phyloP scores from a whole-genome alignment of 2,113 vertebrate genomes.

The Salvelinus alpinus region DNA sequence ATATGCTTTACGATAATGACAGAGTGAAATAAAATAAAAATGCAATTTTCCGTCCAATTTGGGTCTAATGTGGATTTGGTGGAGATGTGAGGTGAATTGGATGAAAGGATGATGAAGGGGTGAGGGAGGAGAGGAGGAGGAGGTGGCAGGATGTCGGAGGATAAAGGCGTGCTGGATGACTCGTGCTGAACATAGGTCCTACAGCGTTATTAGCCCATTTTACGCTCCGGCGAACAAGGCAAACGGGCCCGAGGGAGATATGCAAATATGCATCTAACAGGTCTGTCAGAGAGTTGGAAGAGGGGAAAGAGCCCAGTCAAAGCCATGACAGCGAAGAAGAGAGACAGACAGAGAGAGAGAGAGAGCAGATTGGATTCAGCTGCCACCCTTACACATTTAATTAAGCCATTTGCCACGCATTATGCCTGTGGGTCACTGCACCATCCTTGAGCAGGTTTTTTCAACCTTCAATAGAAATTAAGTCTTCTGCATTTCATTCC shows the following conservation, averaged over 20 bases:
- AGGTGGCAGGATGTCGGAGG: slow-evolving; percentile 35
- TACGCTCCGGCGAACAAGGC: slow-evolving; percentile 66
- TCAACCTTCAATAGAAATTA: slow-evolving; percentile 17
- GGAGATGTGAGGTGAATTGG: neutral
- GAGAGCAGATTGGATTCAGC: slow-evolving; percentile 36
- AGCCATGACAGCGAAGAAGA: slow-evolving; percentile 43
- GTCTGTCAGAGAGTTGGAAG: slow-evolving; percentile 64
- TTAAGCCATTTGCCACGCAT: slow-evolving; percentile 37
- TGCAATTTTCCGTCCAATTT: neutral
- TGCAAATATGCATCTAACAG: slow-evolving; percentile 77
- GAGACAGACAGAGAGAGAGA: too few relatives aligned
- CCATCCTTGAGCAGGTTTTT: slow-evolving; percentile 32
- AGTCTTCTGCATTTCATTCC: neutral
- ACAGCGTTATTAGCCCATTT: slow-evolving; percentile 70
- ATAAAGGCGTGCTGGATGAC: slow-evolving; percentile 17
- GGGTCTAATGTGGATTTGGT: slow-evolving; percentile 8
- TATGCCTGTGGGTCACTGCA: slow-evolving; percentile 51
- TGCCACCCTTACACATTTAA: slow-evolving; percentile 62
- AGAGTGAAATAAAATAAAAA: neutral
- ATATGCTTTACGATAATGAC: neutral
- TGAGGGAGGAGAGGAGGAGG: neutral
- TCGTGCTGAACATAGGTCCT: slow-evolving; percentile 57
- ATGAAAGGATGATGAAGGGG: slow-evolving; percentile 11
- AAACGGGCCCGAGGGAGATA: slow-evolving; percentile 68
- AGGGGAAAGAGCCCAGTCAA: slow-evolving; percentile 51